These are phyloP conservation scores for Rhodophaea formosa DNA, from an alignment of 2,888 invertebrate genomes.

Conservation along the genomic window DNA sequence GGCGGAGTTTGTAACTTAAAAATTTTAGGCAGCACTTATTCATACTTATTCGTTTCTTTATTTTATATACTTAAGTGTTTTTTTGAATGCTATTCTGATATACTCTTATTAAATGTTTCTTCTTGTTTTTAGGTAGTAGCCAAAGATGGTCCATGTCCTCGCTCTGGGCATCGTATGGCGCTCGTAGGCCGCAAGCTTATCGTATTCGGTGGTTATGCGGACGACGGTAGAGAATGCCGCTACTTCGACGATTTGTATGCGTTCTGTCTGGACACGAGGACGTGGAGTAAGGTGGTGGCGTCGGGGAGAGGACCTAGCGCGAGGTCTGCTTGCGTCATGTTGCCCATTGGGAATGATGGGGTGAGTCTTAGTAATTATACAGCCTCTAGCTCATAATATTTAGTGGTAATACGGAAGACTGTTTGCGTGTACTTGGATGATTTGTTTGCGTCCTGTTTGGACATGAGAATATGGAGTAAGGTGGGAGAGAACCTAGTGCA, in stretches of 20 bases:
- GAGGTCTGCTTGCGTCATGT: conserved; percentile 90
- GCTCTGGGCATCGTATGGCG: conserved; percentile 92
- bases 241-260: conserved; percentile 93
- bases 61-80: too few relatives aligned
- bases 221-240: conserved; percentile 91
- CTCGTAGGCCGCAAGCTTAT: conserved; percentile 88
- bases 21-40: too few relatives aligned
- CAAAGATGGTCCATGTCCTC: conserved; percentile 87
- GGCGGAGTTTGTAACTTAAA: too few relatives aligned
- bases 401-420: not conserved
- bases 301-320: conserved; percentile 86
- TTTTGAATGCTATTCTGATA: too few relatives aligned
- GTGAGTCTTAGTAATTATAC: too few relatives aligned
- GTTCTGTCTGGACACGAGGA: conserved; percentile 89
- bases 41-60: too few relatives aligned
- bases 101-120: too few relatives aligned
- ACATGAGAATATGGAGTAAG: conserved; percentile 89
- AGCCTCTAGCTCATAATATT: too few relatives aligned
- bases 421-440: conserved; percentile 92
- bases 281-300: conserved; percentile 87
- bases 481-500: conserved; percentile 86
- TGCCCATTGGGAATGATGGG: conserved; percentile 73
- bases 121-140: conserved; percentile 61
- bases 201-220: conserved; percentile 95
- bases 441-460: conserved; percentile 89